Conservation (phyloP, 64 coral and sea anemone genomes). For the Acropora tenuis region DNA sequence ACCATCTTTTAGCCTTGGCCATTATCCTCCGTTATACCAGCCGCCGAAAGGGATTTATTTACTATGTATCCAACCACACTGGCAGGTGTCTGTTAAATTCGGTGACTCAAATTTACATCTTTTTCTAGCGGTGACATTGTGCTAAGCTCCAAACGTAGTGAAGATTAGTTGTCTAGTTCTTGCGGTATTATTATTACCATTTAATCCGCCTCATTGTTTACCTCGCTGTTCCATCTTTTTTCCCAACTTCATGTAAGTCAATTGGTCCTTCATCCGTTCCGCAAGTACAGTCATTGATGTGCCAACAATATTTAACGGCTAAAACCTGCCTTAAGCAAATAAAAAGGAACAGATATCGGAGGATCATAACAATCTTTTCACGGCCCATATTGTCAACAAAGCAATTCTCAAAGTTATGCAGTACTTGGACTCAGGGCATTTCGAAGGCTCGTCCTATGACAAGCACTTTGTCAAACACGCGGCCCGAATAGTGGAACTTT, state of each 20-base stretch:
- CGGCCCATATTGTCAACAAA: background rate
- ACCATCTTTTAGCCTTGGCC: too few relatives aligned
- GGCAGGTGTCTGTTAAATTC: too few relatives aligned
- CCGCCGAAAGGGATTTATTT: too few relatives aligned
- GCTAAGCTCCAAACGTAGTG: too few relatives aligned
- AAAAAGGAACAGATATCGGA: background rate
- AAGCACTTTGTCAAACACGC: background rate
- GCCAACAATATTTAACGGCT: background rate
- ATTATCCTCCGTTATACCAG: too few relatives aligned
- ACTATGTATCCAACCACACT: too few relatives aligned
- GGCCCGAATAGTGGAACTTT: too few relatives aligned
- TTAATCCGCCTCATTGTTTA: too few relatives aligned
- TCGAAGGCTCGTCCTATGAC: background rate
- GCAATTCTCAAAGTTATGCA: background rate
- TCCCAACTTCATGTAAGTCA: background rate
- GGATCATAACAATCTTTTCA: background rate
- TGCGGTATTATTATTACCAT: too few relatives aligned
- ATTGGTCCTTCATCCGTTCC: background rate
- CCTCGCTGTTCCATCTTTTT: background rate
- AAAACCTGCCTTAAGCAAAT: background rate
- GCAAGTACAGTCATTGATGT: background rate
- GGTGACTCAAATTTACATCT: too few relatives aligned
- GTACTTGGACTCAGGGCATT: background rate
- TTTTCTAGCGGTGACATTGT: too few relatives aligned
- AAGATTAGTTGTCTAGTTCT: too few relatives aligned